Percentiles rank a stretch among this genome's conserved stretches.
Conservation (phyloP, 2,888 invertebrate genomes). For the Heteromyza rotundicornis region DNA sequence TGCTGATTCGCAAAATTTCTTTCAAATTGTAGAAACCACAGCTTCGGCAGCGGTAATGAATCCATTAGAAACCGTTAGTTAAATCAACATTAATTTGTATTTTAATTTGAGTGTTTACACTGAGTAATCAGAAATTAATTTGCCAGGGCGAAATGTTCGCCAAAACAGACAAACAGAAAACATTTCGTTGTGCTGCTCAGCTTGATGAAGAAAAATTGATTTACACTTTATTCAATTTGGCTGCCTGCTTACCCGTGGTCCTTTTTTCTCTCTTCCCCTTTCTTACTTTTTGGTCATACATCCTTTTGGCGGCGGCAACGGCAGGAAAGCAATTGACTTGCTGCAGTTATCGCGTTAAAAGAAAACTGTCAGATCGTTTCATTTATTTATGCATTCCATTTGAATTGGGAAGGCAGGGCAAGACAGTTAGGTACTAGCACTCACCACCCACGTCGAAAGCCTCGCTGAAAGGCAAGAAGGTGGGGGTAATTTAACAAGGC, state of each 20-base stretch:
- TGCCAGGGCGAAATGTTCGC: neutral
- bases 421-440: no score
- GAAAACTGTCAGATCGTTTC: slow-evolving; percentile 13
- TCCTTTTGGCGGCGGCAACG: neutral
- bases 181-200: slow-evolving; percentile 2
- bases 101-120: slow-evolving; percentile 14
- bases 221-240: slow-evolving; percentile 17
- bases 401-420: slow-evolving; percentile 7
- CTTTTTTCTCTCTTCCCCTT: neutral
- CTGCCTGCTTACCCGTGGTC: neutral
- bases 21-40: no score
- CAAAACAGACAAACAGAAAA: neutral
- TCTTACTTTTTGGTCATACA: neutral
- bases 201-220: slow-evolving; percentile 11
- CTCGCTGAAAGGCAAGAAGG: no score
- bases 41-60: no score
- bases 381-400: slow-evolving; percentile 26
- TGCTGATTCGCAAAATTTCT: no score
- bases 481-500: no score
- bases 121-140: slow-evolving; percentile 22
- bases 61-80: no score
- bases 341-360: slow-evolving; percentile 14
- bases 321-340: neutral
- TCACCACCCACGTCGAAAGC: neutral
- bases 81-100: slow-evolving; percentile 15